Evolutionary conservation across 2,113 vertebrate species (phyloP).

Genomic region (Miniopterus natalensis): DNA sequence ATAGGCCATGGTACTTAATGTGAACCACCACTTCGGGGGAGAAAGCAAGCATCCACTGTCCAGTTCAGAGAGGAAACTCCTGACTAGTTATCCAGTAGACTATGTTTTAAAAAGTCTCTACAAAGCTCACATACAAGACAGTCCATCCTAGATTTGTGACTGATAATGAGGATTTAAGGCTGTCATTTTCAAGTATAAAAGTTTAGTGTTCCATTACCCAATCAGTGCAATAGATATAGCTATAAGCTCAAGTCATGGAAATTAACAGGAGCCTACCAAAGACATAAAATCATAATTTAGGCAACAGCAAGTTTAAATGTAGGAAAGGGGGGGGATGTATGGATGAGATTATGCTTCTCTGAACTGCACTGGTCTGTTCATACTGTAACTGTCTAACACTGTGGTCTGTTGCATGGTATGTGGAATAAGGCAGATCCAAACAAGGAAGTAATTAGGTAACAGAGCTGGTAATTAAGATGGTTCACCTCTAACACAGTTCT

Average conservation of each 20-base stretch:
- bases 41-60: slow-evolving; percentile 46
- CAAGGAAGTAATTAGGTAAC: slow-evolving; percentile 54
- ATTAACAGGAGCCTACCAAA: slow-evolving; percentile 60
- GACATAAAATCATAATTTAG: slow-evolving; percentile 54
- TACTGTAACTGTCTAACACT: slow-evolving; percentile 30
- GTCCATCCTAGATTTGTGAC: slow-evolving; percentile 77
- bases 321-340: neutral
- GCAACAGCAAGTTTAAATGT: slow-evolving; percentile 63
- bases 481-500: slow-evolving; percentile 45
- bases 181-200: slow-evolving; percentile 84
- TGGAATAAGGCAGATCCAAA: slow-evolving; percentile 63
- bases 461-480: slow-evolving; percentile 24
- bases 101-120: slow-evolving; percentile 70
- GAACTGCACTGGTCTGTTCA: slow-evolving; percentile 47
- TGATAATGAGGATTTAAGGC: slow-evolving; percentile 82
- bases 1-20: slow-evolving; percentile 73
- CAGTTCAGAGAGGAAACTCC: slow-evolving; percentile 57
- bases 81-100: slow-evolving; percentile 52
- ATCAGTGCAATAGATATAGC: slow-evolving; percentile 73
- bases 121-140: slow-evolving; percentile 79
- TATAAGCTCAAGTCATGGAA: slow-evolving; percentile 62
- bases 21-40: slow-evolving; percentile 53
- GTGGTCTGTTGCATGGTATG: neutral
- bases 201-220: slow-evolving; percentile 83
- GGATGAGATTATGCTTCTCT: slow-evolving; percentile 50